A percentile compares a stretch with the other conserved stretches of the same genome.
phyloP scores from a whole-genome alignment of 2,113 vertebrate genomes.

The Thryonomys swinderianus region DNA sequence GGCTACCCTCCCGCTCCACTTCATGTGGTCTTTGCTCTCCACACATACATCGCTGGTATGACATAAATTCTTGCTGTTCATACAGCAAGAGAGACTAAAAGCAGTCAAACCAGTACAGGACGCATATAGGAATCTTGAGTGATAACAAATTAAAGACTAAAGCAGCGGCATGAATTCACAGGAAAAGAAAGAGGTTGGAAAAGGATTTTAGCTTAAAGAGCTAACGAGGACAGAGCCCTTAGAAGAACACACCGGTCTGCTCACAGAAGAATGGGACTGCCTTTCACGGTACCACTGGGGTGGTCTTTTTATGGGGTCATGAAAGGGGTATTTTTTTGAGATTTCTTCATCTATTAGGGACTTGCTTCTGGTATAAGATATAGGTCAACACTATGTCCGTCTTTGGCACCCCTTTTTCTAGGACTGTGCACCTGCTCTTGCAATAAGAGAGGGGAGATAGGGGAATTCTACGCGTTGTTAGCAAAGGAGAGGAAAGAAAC shows the following conservation, averaged over 20 bases:
- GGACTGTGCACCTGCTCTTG: background rate
- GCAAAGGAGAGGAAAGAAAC: background rate
- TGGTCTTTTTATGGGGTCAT: background rate
- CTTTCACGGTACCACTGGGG: background rate
- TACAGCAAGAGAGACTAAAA: background rate
- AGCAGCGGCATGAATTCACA: background rate
- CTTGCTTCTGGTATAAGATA: background rate
- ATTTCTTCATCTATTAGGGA: background rate
- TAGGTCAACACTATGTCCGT: background rate
- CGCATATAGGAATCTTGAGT: background rate
- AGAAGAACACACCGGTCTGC: background rate
- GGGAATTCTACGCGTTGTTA: background rate
- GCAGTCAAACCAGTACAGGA: background rate
- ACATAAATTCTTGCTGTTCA: background rate
- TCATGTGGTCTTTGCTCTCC: background rate
- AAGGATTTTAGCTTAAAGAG: background rate
- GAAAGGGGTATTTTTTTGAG: background rate
- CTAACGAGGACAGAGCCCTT: background rate
- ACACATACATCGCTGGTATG: accelerated
- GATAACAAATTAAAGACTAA: background rate
- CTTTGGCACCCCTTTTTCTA: background rate
- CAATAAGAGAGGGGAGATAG: background rate
- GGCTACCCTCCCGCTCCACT: background rate
- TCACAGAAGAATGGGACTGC: background rate
- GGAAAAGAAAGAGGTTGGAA: background rate